Evolutionary conservation across 37 sponge, comb jelly and placozoan genomes (phyloP).

Genomic region (Diacarnus erythraeanus): DNA sequence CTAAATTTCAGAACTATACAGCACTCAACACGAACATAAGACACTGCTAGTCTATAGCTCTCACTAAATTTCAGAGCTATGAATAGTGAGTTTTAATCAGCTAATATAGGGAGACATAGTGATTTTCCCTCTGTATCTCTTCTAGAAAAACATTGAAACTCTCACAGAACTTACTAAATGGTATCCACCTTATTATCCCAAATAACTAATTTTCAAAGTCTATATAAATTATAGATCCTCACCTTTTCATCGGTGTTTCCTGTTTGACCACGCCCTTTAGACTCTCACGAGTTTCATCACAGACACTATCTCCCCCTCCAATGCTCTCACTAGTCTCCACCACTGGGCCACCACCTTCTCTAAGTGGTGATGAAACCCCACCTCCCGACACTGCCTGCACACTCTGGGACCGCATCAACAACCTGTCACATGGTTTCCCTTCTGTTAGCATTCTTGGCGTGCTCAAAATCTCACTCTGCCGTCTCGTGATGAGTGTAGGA

Average conservation of each 20-base stretch:
- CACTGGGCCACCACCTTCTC: background rate
- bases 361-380: background rate
- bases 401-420: background rate
- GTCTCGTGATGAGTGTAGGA: background rate
- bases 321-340: background rate
- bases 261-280: background rate
- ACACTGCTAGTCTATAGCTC: no score
- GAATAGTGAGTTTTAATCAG: no score
- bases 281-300: background rate
- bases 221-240: no score
- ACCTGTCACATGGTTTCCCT: background rate
- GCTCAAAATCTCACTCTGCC: background rate
- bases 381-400: background rate
- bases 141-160: no score
- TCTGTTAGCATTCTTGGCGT: background rate
- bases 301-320: background rate
- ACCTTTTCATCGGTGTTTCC: background rate
- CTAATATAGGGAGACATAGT: no score
- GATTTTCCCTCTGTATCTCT: no score
- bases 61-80: no score
- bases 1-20: no score
- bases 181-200: no score
- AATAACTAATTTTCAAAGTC: no score
- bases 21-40: no score
- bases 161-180: no score